Conservation (phyloP, 2,797 vertebrate genomes). For the Tenualosa thibaudeaui region DNA sequence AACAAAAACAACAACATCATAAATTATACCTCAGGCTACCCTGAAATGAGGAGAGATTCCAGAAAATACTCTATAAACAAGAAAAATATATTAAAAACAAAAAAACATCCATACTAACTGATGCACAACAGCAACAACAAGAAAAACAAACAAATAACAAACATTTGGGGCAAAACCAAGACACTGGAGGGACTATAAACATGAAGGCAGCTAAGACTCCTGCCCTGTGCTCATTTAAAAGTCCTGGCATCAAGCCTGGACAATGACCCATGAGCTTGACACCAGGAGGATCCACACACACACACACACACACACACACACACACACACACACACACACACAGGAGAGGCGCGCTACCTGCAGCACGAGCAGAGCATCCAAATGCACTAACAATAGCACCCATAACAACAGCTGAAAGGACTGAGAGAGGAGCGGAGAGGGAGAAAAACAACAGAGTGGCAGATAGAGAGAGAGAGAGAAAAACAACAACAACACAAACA, state of each 20-base stretch:
- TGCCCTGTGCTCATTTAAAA: not conserved
- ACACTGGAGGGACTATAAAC: not conserved
- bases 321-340: not conserved
- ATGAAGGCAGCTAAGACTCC: not conserved
- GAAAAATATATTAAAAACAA: not conserved
- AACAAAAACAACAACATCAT: conserved; percentile 14
- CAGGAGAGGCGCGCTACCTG: not conserved
- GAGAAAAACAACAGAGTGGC: not conserved
- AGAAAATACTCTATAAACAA: not conserved
- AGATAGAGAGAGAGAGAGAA: not conserved
- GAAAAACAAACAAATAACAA: not conserved
- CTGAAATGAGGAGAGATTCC: not conserved
- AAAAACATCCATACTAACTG: not conserved
- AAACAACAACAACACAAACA: conserved; percentile 14
- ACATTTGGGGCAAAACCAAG: not conserved
- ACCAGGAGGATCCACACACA: no score
- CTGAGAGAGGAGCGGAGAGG: not conserved
- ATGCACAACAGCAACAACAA: not conserved
- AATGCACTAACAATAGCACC: not conserved
- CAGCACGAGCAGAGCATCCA: not conserved
- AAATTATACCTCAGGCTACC: conserved; percentile 13
- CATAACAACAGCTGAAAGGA: not conserved
- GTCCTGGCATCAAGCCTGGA: not conserved
- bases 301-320: no score
- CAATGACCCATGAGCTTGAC: not conserved